Evolutionary conservation across 2,888 invertebrate species (phyloP), one percentile per base, ranked within the genome.

Genomic region (Dryadula phaetusa): DNA sequence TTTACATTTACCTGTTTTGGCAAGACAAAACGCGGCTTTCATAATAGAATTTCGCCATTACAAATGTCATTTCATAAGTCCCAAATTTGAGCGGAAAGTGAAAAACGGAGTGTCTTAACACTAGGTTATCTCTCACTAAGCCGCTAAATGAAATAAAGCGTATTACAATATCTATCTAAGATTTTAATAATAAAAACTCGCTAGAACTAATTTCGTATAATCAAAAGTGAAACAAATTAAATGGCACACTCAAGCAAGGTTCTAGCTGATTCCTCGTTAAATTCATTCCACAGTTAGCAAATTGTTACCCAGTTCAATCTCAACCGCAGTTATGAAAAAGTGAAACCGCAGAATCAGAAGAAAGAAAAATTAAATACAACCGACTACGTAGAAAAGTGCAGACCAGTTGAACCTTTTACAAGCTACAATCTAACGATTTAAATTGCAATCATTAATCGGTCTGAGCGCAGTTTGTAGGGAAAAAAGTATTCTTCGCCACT

Each of bases 401-500:
- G 70, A 67, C 46, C 65, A 58, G 70, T 70, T 72, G 60, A 70
- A 72, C 66, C 68, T 72, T 69, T 69, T 70, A 62, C 61, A 70
- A 64, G 62, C 64, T 73, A 70, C 64, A 70, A 72, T 71, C 69
- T 68, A 70, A 70, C 70, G 68, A 73, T 73, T 74, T 71, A 74
- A 72, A 70, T 70, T 70, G 70, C 71, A 63, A 52, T 69, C 69
- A 71, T 72, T 74, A 72, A 73, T 72, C 69, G 70, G 69, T 37
- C 54, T 62, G 67, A 69, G 66, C 66, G 69, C 66, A 68, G 74
- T 70, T 70, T 64, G 61, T 58, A 16, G 65, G 56, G 7, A 70
- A 66, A 75, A 75, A 79, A 80, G 71, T 77, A 75, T 75, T 76
- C 71, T 64, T 46, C 65, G 52, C 73, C 67, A 47, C 79, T 82